Evolutionary conservation across 1,140 invertebrate species (phyloP), one percentile per base, ranked within the genome.

Genomic region (Drosophila novamexicana): DNA sequence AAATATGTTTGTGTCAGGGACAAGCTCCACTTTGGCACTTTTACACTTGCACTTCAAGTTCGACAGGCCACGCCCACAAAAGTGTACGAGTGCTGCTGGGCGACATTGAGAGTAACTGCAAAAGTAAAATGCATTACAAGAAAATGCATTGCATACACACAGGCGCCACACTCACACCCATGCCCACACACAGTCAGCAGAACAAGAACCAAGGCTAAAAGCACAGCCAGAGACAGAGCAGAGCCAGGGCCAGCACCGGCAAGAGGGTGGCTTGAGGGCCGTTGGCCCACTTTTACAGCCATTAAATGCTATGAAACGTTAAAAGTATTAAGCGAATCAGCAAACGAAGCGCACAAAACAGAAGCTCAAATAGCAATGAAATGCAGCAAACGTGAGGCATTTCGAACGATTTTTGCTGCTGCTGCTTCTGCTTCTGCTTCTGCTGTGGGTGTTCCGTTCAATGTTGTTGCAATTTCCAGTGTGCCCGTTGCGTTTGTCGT

Each of bases 61-160:
- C 67, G 72, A 70, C 59, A 70, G 70, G 54, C 45, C 58, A 68
- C 65, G 50, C 71, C 72, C 66, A 42, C 44, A 29, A 3, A 42
- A 52, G 16, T 4, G 34, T 16, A 8, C 14, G 32, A 49, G 22
- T 32, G 34, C 12, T 29, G 18, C 22, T 18, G 22, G 39, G 18
- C 39, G 56, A 22, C 52, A 49, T 12, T 58, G 57, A 37, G 47
- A 14, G 57, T 34, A 52, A 22, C 37, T 12, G 34, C 12, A 47
- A 36, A 44, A 70, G 72, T 75, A 75, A 59, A 75, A 64, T 75
- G 67, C 67, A 71, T 75, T 70, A 63, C 57, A 74, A 74, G 71
- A 62, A 74, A 74, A 74, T 69, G 52, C 72, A 75, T 75, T 68
- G 71, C 71, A 63, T 57, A 68, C 50, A 52, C 44, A 59, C 44